Base-by-base conservation (phyloP, 2,113 vertebrate species). In the Cynocephalus volans region DNA sequence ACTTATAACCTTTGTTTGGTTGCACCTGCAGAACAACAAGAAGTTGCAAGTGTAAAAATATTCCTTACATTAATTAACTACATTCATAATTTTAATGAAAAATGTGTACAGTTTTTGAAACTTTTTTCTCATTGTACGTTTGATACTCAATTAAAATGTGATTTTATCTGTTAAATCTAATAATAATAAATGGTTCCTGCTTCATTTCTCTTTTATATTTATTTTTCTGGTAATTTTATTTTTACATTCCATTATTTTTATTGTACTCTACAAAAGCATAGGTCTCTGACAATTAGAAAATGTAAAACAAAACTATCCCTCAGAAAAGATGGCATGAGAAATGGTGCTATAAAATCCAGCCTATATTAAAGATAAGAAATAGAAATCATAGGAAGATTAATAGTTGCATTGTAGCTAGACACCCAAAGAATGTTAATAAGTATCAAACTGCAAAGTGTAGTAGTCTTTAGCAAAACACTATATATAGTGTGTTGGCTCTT, bases 391-490 rank as follows among this genome's bases (percentile, higher is more conserved):
- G 45, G 3, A 97, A 80, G 19, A 80, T 50, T 15, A 93, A 91
- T 50, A 56, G 48, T 58, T 48, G 24, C 6, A 10, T 54, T 31
- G 12, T 58, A 95, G 48, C 6, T 52, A 19, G 45, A 48, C 62
- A 73, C 21, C 50, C 36, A 94, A 77, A 89, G 62, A 75, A 70
- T 79, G 26, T 21, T 89, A 84, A 81, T 84, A 83, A 69, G 76
- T 56, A 96, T 41, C 24, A 58, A 52, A 70, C 14, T 52, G 31
- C 67, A 65, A 81, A 50, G 28, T 33, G 3, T 13, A 56, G 13
- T 50, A n/a, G 17, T 77, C 12, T 50, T 60, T 33, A 67, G 4
- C 24, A 33, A 75, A 88, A n/a, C 18, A 19, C n/a, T n/a, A n/a
- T n/a, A 13, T 79, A 50, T 24, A 31, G 13, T 73, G 8, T 23